Base-by-base conservation (phyloP, 2,113 vertebrate genomes). In the Empidonax alnorum region DNA sequence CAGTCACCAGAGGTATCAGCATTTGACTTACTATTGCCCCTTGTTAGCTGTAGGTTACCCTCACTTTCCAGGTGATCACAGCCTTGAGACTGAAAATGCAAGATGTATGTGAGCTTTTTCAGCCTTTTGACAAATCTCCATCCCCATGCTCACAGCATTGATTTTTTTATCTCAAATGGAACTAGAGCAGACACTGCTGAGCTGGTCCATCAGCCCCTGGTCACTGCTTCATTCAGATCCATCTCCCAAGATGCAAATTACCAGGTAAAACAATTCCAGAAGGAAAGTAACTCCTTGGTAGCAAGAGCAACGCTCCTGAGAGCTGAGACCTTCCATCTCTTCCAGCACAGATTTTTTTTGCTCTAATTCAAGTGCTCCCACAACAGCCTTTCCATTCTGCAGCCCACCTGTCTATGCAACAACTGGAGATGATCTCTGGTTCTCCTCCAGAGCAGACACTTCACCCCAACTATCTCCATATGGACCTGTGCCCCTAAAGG, bases 131-230 rank as follows among this genome's bases (percentile, higher is more conserved):
- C 4, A 16, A 49, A 22, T 13, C 35, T 65, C 23, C 39, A 17
- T 31, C 16, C 9, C 41, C 42, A 2, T 0, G 0, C 1, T 30
- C 4, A 3, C 15, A 12, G 9, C 31, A 14, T 0, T 19, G 35
- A 25, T 28, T 33, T 50, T 83, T 63, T 65, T 41, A n/a, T 31
- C 71, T 7, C 6, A 66, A 3, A 7, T 13, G 12, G 39, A 39
- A 42, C 4, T 14, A 56, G 35, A 30, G 14, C 22, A 73, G 41
- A 35, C 17, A 12, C 4, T 3, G 2, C 31, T 8, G 18, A 77
- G 24, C 14, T 3, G 1, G 11, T 41, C 41, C 72, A 8, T 65
- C 35, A 50, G 25, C 8, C 17, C 10, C 27, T 30, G 27, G 30
- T 16, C 33, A 30, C 31, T 42, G 4, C 42, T 76, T 68, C 53